Base-by-base conservation (phyloP, 2,888 invertebrate species). In the Micropterix aruncella region DNA sequence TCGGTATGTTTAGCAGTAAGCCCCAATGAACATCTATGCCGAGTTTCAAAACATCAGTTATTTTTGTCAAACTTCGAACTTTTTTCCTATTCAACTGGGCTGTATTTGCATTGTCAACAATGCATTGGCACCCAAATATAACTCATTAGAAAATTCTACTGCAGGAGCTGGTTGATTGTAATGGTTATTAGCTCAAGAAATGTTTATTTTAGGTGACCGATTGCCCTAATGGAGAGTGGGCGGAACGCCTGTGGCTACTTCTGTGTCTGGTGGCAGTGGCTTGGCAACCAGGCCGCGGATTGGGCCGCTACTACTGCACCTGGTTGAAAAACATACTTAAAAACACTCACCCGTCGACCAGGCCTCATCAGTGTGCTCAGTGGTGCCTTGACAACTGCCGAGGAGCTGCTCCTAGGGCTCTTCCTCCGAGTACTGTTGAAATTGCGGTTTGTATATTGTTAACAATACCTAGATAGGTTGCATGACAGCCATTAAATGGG, bases 311-410 rank as follows among this genome's bases (percentile, higher is more conserved):
- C 65, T 80, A 85, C 59, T 71, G 80, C 54, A 60, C 64, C 41
- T 71, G 70, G 67, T 58, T 71, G 49, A n/a, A 38, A 18, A 12
- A 42, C 15, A 5, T 12, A 17, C 3, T 18, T 15, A 7, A n/a
- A 16, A 2, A 3, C 15, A 14, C 3, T 14, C 18, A 42, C 17
- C 18, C 16, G 37, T 41, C 49, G 7, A 46, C 47, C 18, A 37
- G 48, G 14, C 65, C 84, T 16, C 71, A 79, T 4, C 91, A 92
- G 61, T 92, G 91, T 58, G 91, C 92, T 7, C 88, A 91, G 62
- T 93, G 92, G 88, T 93, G 93, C 59, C 73, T 92, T 44, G 92
- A 92, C 58, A 93, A 94, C 68, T 88, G 93, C 54, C 81, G 90
- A 51, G 88, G 88, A 50, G 87, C 84, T 3, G 84, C 90, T 61